Base-by-base conservation (phyloP, 2,797 vertebrate species). In the Falco rusticolus region DNA sequence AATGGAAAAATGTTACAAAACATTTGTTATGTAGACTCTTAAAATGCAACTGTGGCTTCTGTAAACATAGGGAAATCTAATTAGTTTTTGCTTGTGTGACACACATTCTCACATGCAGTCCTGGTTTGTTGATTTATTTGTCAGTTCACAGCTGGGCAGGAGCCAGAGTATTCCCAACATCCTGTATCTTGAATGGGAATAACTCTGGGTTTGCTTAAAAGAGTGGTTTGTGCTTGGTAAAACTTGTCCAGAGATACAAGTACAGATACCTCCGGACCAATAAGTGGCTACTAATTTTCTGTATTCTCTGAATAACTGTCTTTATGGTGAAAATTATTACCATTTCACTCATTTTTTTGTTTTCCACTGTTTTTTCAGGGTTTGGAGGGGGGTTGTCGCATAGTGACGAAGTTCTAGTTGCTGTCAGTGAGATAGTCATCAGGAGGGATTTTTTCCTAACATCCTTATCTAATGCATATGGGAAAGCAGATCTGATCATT, bases 1-100 rank as follows among this genome's bases (percentile, higher is more conserved):
- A 95, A 93, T 91, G 94, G 61, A 90, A 97, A 97, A 97, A 88
- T 88, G 89, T 31, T 93, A 57, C 71, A 56, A 57, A 87, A 56
- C 45, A 10, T 59, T 66, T 48, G 47, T 24, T 83, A 16, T 85
- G 34, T 74, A 78, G 18, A 56, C 17, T 68, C 72, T 61, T 50
- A 47, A 47, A 64, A 47, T 19, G 34, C 16, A 14, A 66, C 71
- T 93, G 41, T 48, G 76, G 34, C 85, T 94, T 96, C 71, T 79
- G 61, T 80, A 45, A 96, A 77, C 28, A 4, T 6, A 45, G 34
- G 39, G 31, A 84, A 80, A 85, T 45, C 4, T 47, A 29, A 29
- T 48, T 65, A 0, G 2, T 48, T 69, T 81, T 61, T 57, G 13
- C 37, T 63, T 17, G 11, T 37, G 41, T 50, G 53, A 47, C 4